A percentile compares a stretch with the other conserved stretches of the same genome.
phyloP scores from a whole-genome alignment of 2,113 vertebrate species.

The Urocitellus parryii region DNA sequence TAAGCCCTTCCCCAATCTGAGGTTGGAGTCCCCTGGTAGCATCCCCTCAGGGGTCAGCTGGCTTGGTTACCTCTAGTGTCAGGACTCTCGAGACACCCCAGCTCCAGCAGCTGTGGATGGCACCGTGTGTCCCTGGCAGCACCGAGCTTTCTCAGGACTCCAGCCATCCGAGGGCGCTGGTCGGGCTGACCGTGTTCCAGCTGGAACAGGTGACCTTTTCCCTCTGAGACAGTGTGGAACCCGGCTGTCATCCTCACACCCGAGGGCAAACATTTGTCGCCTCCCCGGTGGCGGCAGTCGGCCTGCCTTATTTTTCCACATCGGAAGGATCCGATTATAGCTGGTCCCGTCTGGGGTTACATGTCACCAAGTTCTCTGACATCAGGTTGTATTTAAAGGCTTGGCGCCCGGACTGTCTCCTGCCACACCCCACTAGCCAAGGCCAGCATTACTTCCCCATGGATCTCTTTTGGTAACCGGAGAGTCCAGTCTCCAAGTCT shows the following conservation, averaged over 20 bases:
- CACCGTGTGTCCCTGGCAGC: not conserved
- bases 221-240: not conserved
- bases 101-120: not conserved
- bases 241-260: conserved; percentile 43
- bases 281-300: conserved; percentile 24
- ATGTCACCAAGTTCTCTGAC: conserved; percentile 58
- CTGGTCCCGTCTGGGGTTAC: not conserved
- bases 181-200: conserved; percentile 50
- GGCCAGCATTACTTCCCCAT: not conserved
- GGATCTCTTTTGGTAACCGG: not conserved
- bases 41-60: not conserved
- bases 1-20: not conserved
- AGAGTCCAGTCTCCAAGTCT: not conserved
- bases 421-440: not conserved
- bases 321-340: conserved; percentile 68
- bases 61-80: not conserved
- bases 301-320: conserved; percentile 62
- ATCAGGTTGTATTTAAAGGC: conserved; percentile 68
- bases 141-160: not conserved
- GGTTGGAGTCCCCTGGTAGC: not conserved
- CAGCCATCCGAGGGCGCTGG: not conserved
- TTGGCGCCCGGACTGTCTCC: not conserved
- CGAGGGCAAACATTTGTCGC: conserved; percentile 65
- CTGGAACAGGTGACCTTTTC: conserved; percentile 23
- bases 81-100: not conserved